Conservation (phyloP, 2,797 vertebrate species). For the Bovichtus variegatus region DNA sequence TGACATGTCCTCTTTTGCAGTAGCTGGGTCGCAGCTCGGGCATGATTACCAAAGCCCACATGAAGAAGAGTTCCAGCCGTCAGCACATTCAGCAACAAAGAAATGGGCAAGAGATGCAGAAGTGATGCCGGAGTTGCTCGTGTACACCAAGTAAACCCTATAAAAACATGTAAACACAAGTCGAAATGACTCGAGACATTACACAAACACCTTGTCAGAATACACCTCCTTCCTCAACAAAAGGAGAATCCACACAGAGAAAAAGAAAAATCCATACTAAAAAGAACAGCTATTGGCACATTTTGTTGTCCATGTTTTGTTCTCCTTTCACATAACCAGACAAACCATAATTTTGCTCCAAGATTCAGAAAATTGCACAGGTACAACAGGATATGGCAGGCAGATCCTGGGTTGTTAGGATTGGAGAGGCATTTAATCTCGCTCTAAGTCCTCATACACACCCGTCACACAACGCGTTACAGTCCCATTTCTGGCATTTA, state of each 20-base stretch:
- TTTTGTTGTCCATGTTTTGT: not conserved
- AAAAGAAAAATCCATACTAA: not conserved
- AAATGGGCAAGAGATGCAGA: constrained; percentile 12
- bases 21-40: constrained; percentile 8
- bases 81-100: constrained; percentile 15
- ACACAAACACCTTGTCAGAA: not conserved
- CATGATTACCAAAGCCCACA: constrained; percentile 37
- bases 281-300: not conserved
- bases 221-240: not conserved
- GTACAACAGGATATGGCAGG: not conserved
- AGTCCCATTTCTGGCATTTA: not conserved
- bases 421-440: not conserved
- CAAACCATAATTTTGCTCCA: constrained; percentile 9
- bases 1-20: constrained; percentile 55
- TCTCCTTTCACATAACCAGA: not conserved
- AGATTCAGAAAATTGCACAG: not conserved
- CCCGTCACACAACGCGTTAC: not conserved
- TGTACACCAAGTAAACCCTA: not conserved
- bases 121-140: constrained; percentile 9
- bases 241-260: not conserved
- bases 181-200: not conserved
- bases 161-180: not conserved
- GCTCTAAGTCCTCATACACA: not conserved
- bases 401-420: not conserved
- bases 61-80: constrained; percentile 23